phyloP scores from a whole-genome alignment of 2,797 vertebrate genomes.

The Otolemur crassicaudatus region DNA sequence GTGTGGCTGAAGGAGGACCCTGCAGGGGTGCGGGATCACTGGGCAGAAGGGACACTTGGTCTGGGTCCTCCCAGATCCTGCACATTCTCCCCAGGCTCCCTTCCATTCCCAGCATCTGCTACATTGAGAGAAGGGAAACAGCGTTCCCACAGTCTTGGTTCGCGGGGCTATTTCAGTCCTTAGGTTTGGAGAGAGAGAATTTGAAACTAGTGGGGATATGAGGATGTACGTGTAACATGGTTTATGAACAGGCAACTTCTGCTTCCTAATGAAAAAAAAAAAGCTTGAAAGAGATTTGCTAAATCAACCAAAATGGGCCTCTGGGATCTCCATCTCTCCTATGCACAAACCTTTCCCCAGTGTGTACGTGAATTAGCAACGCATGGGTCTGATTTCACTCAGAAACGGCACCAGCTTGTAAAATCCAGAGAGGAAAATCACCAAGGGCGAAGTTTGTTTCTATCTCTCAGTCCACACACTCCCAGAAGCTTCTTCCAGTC shows the following conservation, averaged over 20 bases:
- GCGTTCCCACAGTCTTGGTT: neutral
- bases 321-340: constrained; percentile 29
- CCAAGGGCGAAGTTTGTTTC: neutral
- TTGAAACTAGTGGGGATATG: neutral
- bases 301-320: constrained; percentile 38
- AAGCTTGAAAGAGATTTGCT: constrained; percentile 64
- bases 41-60: too few species aligned
- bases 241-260: constrained; percentile 6
- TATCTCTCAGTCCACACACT: neutral
- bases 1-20: neutral
- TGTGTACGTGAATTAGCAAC: constrained; percentile 45
- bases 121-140: neutral
- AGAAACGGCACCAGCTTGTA: neutral
- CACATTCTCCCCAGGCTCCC: neutral
- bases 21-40: neutral
- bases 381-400: constrained; percentile 20
- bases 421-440: constrained; percentile 31
- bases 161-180: neutral
- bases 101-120: neutral
- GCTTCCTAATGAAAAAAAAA: constrained; percentile 51
- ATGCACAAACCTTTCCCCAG: neutral
- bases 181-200: neutral
- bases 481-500: neutral
- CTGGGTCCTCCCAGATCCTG: neutral
- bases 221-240: neutral